Base-by-base conservation (phyloP, 2,888 invertebrate genomes). In the Theodoxus fluviatilis region DNA sequence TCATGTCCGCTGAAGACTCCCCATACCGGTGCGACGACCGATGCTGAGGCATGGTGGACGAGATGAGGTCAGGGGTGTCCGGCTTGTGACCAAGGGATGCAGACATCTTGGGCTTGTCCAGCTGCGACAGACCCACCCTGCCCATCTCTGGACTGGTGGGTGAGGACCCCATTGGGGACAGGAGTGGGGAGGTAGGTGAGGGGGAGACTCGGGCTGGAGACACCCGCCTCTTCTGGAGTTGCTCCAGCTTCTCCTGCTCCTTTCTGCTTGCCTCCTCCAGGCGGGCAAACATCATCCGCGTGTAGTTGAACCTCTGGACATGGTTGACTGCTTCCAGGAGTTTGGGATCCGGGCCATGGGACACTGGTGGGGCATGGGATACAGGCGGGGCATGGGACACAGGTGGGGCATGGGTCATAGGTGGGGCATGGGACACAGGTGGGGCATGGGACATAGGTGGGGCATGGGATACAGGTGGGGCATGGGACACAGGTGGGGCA, bases 271-370 rank as follows among this genome's bases (percentile, higher is more conserved):
- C 80, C 52, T 84, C 82, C 69, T 85, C 85, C 78, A 87, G 78
- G n/a, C 81, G 74, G n/a, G 84, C 85, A 73, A 86, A 86, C 57
- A 86, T 74, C 4, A 84, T 84, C 18, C 85, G 76, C 0, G 85
- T 85, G 74, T 83, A 80, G 68, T 83, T 84, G 69, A 86, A 86
- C 18, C 85, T 74, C 71, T 85, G 81, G 1, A 85, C 83, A 78
- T 86, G 86, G 69, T 78, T 84, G 15, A 82, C 80, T n/a, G 82
- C 73, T 49, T 81, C 79, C 18, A 74, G 66, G 2, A 77, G 67
- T 18, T 69, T 69, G 3, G 73, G 68, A 12, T 76, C 74, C 7
- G 73, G 49, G 15, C 68, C 72, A 12, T 69, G 38, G 25, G 49
- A 15, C 2, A 25, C 47, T 22, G 47, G 18, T 1, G 37, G n/a